These are phyloP conservation scores for Myopa testacea DNA, from an alignment of 2,888 invertebrate species.

Conservation along the genomic window DNA sequence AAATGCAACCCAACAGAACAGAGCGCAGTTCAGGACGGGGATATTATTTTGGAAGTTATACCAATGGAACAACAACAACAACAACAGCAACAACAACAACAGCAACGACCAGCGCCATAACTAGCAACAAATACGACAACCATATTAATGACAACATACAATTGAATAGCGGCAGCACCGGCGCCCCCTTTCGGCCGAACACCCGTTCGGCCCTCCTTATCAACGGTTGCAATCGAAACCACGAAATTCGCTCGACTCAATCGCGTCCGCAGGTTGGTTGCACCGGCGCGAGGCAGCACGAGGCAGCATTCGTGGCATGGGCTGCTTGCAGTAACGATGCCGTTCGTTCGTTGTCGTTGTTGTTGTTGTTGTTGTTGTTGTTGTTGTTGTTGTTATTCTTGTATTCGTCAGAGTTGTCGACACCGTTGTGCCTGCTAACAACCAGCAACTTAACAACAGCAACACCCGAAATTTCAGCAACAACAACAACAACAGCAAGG, in stretches of 20 bases:
- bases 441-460: background rate
- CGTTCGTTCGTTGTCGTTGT: background rate
- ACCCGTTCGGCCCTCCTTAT: conserved; percentile 27
- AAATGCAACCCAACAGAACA: background rate
- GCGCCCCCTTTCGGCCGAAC: background rate
- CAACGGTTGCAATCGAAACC: conserved; percentile 37
- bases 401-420: background rate
- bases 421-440: background rate
- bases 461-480: conserved; percentile 37
- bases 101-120: conserved; percentile 27
- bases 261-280: background rate
- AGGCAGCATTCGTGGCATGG: background rate
- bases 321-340: background rate
- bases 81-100: conserved; percentile 10
- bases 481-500: conserved; percentile 5
- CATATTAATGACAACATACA: conserved; percentile 24
- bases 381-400: background rate
- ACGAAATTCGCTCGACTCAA: conserved; percentile 9
- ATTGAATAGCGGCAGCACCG: background rate
- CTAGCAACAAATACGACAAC: background rate
- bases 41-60: conserved; percentile 22
- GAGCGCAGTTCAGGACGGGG: background rate
- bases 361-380: background rate
- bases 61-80: conserved; percentile 7
- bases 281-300: background rate